Conservation (phyloP, 2,113 vertebrate species). For the Brachyhypopomus occidentalis region DNA sequence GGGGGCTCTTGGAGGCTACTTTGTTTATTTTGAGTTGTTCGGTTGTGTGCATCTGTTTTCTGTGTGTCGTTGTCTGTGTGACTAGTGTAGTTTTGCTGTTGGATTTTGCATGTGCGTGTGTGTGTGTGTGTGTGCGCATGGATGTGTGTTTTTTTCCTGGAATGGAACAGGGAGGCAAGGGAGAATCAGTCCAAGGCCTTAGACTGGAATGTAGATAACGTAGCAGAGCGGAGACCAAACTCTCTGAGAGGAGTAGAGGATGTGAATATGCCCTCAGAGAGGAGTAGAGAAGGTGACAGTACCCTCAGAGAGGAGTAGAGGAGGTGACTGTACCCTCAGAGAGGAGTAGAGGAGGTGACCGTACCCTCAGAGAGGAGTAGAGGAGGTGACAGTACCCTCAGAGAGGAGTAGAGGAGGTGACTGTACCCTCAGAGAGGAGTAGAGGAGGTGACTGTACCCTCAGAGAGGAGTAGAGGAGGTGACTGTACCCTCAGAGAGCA, state of each 20-base stretch:
- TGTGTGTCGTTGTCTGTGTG: slow-evolving; percentile 1
- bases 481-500: too few species aligned
- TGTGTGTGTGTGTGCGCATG: slow-evolving; percentile 11
- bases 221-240: neutral
- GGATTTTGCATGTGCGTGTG: too few species aligned
- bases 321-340: slow-evolving; percentile 2
- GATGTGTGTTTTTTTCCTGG: slow-evolving; percentile 15
- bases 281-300: too few species aligned
- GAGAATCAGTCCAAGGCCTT: slow-evolving; percentile 49
- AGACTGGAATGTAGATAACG: slow-evolving; percentile 59
- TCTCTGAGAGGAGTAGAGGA: neutral
- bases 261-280: too few species aligned
- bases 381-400: too few species aligned
- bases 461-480: too few species aligned
- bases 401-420: too few species aligned
- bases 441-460: too few species aligned
- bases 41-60: slow-evolving; percentile 3
- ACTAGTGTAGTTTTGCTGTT: neutral
- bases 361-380: too few species aligned
- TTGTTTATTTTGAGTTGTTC: slow-evolving; percentile 6
- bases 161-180: slow-evolving; percentile 22
- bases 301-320: too few species aligned
- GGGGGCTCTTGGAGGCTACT: neutral
- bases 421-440: too few species aligned
- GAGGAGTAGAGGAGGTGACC: too few species aligned